Conservation (phyloP, 2,888 invertebrate genomes). For the Caenorhabditis parvicauda region DNA sequence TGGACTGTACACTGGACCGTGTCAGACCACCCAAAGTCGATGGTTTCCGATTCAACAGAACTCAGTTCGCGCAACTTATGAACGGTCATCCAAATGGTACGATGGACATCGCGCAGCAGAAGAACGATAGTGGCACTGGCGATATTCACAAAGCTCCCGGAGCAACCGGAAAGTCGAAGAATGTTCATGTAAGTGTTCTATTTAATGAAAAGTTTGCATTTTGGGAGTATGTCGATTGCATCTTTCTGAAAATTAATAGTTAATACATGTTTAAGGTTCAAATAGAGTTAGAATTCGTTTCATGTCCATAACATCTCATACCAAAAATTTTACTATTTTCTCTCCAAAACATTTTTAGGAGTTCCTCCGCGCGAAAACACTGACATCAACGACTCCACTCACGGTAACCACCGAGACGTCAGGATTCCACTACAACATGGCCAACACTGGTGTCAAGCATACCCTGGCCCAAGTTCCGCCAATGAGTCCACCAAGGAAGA, state of each 20-base stretch:
- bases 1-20: conserved; percentile 3
- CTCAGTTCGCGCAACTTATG: neutral
- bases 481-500: conserved; percentile 31
- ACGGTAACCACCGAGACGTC: conserved; percentile 15
- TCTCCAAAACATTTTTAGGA: conserved; percentile 8
- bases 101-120: too few species aligned
- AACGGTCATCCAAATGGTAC: too few species aligned
- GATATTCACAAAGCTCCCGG: too few species aligned
- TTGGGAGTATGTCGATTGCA: neutral
- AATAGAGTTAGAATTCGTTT: neutral
- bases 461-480: conserved; percentile 8
- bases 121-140: too few species aligned
- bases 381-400: conserved; percentile 10
- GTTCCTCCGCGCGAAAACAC: conserved; percentile 21
- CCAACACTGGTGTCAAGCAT: conserved; percentile 13
- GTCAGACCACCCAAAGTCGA: conserved; percentile 25
- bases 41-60: conserved; percentile 36
- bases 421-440: conserved; percentile 34
- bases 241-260: neutral
- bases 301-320: too few species aligned
- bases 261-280: neutral
- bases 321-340: neutral
- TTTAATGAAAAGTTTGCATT: neutral
- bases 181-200: too few species aligned
- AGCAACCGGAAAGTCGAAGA: too few species aligned